Evolutionary conservation across 2,888 invertebrate species (phyloP), one percentile per base, ranked within the genome.

Genomic region (Melanostoma scalare): DNA sequence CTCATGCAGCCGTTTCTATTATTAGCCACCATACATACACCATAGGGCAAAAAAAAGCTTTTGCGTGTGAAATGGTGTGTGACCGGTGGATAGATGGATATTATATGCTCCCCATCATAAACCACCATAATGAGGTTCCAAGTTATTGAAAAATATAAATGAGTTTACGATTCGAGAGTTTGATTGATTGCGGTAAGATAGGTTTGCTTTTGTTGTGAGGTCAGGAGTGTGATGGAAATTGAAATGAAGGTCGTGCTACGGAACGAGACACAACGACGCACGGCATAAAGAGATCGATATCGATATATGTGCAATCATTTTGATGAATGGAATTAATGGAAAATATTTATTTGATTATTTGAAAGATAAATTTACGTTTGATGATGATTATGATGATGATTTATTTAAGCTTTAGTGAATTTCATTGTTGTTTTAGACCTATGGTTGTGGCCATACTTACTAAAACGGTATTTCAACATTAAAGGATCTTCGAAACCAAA

Each of bases 111-210:
- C 4, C 50, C 20, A 42, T 40, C 55, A 52, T 9, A 44, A 50
- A 46, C 30, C 30, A n/a, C 9, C 68, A 74, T 75, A 74, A 73
- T 79, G 73, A 75, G 75, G 78, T 74, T 68, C 55, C 68, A 73
- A 74, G 65, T 75, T 80, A 75, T 80, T 69, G 81, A 67, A 75
- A 81, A 67, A 58, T 69, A 67, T 61, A 58, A 80, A 75, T 72
- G 75, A 76, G 52, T 75, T 56, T 46, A 67, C 80, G 69, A 71
- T 71, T 76, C 53, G 60, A 67, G 44, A 61, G 50, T 40, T 81
- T 81, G 81, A 81, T 81, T 76, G 81, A 81, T 81, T 76, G 65
- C 48, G 67, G 31, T 20, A 52, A 44, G 60, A 33, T 60, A 60
- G 40, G 40, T 10, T n/a, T 38, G 2, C 30, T 4, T 6, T 60